phyloP scores from a whole-genome alignment of 2,888 invertebrate species.

The Xylophagus ater region DNA sequence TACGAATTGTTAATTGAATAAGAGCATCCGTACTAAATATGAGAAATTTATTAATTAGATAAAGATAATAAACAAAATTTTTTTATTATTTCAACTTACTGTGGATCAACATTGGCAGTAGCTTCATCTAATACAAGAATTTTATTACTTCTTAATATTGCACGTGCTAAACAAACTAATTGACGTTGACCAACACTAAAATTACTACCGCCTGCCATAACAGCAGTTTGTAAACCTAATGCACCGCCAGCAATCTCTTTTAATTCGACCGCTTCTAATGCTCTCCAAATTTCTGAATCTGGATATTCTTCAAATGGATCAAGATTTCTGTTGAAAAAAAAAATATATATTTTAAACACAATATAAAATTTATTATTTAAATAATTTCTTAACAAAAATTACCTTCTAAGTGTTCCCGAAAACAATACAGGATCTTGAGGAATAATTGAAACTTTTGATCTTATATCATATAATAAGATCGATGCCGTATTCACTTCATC shows the following conservation, averaged over 20 bases:
- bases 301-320: conserved; percentile 63
- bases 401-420: conserved; percentile 42
- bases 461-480: conserved; percentile 49
- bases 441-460: conserved; percentile 52
- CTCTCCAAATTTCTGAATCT: conserved; percentile 57
- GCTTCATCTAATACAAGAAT: conserved; percentile 63
- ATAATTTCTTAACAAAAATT: background rate
- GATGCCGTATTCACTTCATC: conserved; percentile 51
- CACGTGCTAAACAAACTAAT: conserved; percentile 71
- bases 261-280: conserved; percentile 58
- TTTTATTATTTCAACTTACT: conserved; percentile 22
- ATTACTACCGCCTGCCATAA: conserved; percentile 47
- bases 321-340: conserved; percentile 53
- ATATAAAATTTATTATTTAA: too few relatives aligned
- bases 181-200: conserved; percentile 54
- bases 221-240: conserved; percentile 43
- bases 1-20: conserved; percentile 66
- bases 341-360: background rate
- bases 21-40: conserved; percentile 55
- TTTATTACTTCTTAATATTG: conserved; percentile 64
- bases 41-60: too few relatives aligned
- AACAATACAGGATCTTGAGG: conserved; percentile 45
- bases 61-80: background rate
- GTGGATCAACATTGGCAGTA: conserved; percentile 52
- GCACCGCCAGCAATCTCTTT: conserved; percentile 42